Percentiles rank a stretch among this genome's conserved stretches.
Conservation (phyloP, 2,888 invertebrate genomes). For the Trisateles emortualis region DNA sequence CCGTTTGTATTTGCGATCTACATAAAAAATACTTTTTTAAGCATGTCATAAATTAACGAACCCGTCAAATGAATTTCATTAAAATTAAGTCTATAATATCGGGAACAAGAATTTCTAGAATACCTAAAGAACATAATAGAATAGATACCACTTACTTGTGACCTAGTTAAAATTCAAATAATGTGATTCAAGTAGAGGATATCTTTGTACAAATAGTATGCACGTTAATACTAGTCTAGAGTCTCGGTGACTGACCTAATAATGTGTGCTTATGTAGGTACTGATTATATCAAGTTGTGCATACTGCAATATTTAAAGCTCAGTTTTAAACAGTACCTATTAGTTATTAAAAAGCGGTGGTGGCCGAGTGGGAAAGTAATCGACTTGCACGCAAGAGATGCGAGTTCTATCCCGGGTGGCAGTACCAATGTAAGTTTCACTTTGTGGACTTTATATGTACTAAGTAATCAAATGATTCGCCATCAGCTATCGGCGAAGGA, state of each 20-base stretch:
- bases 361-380: too few relatives aligned
- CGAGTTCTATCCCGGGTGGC: too few relatives aligned
- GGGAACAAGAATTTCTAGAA: constrained; percentile 10
- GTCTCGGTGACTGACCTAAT: background rate
- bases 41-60: background rate
- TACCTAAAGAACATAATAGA: constrained; percentile 15
- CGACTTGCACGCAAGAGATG: too few relatives aligned
- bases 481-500: too few relatives aligned
- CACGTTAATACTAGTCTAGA: background rate
- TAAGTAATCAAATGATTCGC: too few relatives aligned
- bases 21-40: background rate
- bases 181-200: background rate
- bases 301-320: too few relatives aligned
- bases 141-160: constrained; percentile 28
- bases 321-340: too few relatives aligned
- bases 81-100: constrained; percentile 23
- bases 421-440: too few relatives aligned
- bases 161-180: constrained; percentile 29
- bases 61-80: background rate
- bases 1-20: constrained; percentile 11
- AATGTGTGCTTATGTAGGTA: too few relatives aligned
- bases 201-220: background rate
- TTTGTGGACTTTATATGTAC: too few relatives aligned
- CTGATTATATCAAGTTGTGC: too few relatives aligned
- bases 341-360: too few relatives aligned